A percentile compares a stretch with the other conserved stretches of the same genome.
Evolutionary conservation across 1,140 invertebrate genomes (phyloP).

Genomic region (Bombus balteatus): DNA sequence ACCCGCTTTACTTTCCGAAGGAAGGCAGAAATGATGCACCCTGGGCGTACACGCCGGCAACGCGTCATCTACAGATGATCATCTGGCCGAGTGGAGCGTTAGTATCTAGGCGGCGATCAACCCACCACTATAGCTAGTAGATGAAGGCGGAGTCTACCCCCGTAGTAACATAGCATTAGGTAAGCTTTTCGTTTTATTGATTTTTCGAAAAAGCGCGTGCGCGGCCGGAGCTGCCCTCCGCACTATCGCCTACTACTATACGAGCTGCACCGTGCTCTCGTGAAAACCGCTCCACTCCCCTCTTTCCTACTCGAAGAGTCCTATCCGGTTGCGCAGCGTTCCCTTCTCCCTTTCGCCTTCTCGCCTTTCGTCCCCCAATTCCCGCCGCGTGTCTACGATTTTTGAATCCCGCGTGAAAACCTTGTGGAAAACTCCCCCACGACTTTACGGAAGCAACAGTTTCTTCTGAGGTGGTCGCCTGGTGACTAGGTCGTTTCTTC

Average conservation of each 20-base stretch:
- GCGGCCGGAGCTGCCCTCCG: conserved; percentile 77
- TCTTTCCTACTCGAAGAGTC: conserved; percentile 60
- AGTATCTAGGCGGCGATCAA: conserved; percentile 79
- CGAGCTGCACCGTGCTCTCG: conserved; percentile 71
- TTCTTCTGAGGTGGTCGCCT: background rate
- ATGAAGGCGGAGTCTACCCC: conserved; percentile 81
- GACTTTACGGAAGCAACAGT: conserved; percentile 19
- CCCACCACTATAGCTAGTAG: conserved; percentile 79
- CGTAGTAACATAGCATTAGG: conserved; percentile 81
- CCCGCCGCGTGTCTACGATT: conserved; percentile 46
- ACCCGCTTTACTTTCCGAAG: background rate
- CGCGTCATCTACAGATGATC: conserved; percentile 75
- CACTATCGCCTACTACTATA: conserved; percentile 78
- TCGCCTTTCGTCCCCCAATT: background rate
- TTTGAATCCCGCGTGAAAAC: conserved; percentile 48
- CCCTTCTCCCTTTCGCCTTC: conserved; percentile 35
- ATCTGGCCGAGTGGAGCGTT: conserved; percentile 75
- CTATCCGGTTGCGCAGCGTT: conserved; percentile 68
- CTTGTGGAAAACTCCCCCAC: conserved; percentile 19
- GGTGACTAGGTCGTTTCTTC: background rate
- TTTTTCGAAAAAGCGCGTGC: conserved; percentile 84
- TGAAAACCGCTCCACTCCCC: conserved; percentile 63
- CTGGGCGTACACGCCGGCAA: conserved; percentile 44
- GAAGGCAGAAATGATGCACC: conserved; percentile 59
- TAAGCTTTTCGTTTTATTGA: conserved; percentile 84